Evolutionary conservation across 2,797 vertebrate species (phyloP).

Genomic region (Enteromius radiatus): DNA sequence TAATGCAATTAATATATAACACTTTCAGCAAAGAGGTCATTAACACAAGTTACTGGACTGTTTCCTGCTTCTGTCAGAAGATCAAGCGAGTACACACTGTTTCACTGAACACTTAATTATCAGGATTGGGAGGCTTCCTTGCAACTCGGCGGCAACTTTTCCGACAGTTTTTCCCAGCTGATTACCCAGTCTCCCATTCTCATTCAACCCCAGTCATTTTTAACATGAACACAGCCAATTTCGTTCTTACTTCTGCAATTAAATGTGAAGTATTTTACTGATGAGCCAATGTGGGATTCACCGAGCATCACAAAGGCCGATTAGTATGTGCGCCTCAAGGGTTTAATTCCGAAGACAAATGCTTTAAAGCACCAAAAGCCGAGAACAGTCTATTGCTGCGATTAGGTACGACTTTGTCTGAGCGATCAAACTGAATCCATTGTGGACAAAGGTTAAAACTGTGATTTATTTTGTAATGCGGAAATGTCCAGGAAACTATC

Average conservation of each 20-base stretch:
- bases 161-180: slow-evolving; percentile 55
- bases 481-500: slow-evolving; percentile 1
- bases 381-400: slow-evolving; percentile 67
- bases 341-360: slow-evolving; percentile 66
- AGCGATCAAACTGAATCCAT: slow-evolving; percentile 68
- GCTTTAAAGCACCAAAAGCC: slow-evolving; percentile 63
- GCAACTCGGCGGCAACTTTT: slow-evolving; percentile 53
- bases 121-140: slow-evolving; percentile 53
- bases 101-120: slow-evolving; percentile 58
- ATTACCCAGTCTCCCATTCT: slow-evolving; percentile 46
- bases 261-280: slow-evolving; percentile 69
- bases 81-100: slow-evolving; percentile 53
- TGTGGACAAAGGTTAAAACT: slow-evolving; percentile 55
- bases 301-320: slow-evolving; percentile 57
- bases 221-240: slow-evolving; percentile 60
- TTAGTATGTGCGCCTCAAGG: slow-evolving; percentile 71
- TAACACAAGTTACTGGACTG: slow-evolving; percentile 66
- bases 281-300: slow-evolving; percentile 65
- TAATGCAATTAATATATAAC: slow-evolving; percentile 67
- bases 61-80: slow-evolving; percentile 60
- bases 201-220: slow-evolving; percentile 59
- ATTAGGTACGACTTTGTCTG: slow-evolving; percentile 70
- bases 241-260: slow-evolving; percentile 65
- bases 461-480: neutral
- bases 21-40: slow-evolving; percentile 65